A percentile compares a stretch with the other conserved stretches of the same genome.
These are phyloP conservation scores for Eumacrocentrus americanus DNA, from an alignment of 2,888 invertebrate species.

Conservation along the genomic window DNA sequence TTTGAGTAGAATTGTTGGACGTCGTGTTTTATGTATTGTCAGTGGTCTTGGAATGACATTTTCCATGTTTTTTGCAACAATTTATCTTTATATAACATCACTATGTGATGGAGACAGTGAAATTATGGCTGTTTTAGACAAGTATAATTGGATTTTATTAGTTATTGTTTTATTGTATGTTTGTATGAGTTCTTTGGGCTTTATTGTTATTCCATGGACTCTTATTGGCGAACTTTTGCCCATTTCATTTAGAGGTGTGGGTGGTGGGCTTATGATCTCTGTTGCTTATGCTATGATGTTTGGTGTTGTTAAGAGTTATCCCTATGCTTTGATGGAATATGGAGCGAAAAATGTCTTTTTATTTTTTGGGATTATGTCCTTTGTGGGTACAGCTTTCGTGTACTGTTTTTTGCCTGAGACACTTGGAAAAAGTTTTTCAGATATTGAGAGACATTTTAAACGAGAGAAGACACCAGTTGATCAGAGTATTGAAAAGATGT, in stretches of 20 bases:
- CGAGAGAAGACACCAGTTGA: too few species aligned
- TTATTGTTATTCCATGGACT: slow-evolving; percentile 68
- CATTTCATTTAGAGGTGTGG: slow-evolving; percentile 63
- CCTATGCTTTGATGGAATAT: slow-evolving; percentile 59
- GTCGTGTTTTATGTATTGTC: slow-evolving; percentile 63
- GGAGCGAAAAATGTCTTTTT: slow-evolving; percentile 62
- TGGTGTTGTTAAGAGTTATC: slow-evolving; percentile 64
- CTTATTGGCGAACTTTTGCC: slow-evolving; percentile 65
- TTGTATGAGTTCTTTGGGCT: slow-evolving; percentile 64
- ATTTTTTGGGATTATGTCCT: slow-evolving; percentile 61
- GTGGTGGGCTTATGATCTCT: slow-evolving; percentile 64
- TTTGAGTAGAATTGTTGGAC: slow-evolving; percentile 63
- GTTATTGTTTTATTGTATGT: slow-evolving; percentile 64
- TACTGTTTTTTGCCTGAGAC: slow-evolving; percentile 67
- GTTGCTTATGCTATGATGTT: slow-evolving; percentile 67
- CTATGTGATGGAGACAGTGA: slow-evolving; percentile 22
- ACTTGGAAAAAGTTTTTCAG: slow-evolving; percentile 64
- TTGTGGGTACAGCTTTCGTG: slow-evolving; percentile 61
- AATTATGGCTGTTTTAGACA: slow-evolving; percentile 39
- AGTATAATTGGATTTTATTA: slow-evolving; percentile 60
- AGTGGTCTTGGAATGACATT: slow-evolving; percentile 66
- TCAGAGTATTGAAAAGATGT: too few species aligned
- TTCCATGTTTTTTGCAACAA: slow-evolving; percentile 59
- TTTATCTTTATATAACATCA: slow-evolving; percentile 49
- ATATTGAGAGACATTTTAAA: slow-evolving; percentile 65